Evolutionary conservation across 2,888 invertebrate genomes (phyloP).

Genomic region (Caenorhabditis plicata): DNA sequence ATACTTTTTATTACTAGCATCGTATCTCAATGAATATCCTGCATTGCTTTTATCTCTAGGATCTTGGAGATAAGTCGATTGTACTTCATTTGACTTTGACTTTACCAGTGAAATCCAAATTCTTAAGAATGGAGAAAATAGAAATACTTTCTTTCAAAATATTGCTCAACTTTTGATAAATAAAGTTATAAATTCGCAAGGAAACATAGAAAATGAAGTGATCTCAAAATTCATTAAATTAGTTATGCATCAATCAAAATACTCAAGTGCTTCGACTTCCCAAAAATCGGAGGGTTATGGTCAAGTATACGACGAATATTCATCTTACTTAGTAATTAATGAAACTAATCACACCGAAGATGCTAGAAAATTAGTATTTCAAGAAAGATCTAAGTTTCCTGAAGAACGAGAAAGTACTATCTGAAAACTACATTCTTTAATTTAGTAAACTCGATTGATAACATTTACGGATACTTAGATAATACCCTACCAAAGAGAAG

Average conservation of each 20-base stretch:
- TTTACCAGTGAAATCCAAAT: no score
- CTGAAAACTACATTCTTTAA: constrained; percentile 15
- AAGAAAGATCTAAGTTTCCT: constrained; percentile 8
- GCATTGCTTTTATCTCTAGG: constrained; percentile 40
- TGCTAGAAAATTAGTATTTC: constrained; percentile 2
- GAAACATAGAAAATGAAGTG: no score
- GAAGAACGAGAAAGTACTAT: constrained; percentile 14
- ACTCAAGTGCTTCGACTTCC: constrained; percentile 13
- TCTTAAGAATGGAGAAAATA: no score
- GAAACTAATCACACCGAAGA: constrained; percentile 6
- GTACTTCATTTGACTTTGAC: no score
- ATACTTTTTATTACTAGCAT: constrained; percentile 13
- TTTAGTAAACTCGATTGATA: constrained; percentile 4
- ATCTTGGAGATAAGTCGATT: constrained; percentile 42
- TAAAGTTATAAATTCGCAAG: no score
- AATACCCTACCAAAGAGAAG: constrained; percentile 7
- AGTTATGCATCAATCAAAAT: no score
- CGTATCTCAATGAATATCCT: constrained; percentile 36
- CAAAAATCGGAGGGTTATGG: constrained; percentile 8
- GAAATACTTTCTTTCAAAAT: no score
- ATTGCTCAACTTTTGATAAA: no score
- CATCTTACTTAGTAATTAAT: constrained; percentile 10
- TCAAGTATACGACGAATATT: constrained; percentile 14
- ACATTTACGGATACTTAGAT: constrained; percentile 7
- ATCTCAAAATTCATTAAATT: no score